Evolutionary conservation across 1,140 invertebrate species (phyloP).

Genomic region (Calliphora vicina): DNA sequence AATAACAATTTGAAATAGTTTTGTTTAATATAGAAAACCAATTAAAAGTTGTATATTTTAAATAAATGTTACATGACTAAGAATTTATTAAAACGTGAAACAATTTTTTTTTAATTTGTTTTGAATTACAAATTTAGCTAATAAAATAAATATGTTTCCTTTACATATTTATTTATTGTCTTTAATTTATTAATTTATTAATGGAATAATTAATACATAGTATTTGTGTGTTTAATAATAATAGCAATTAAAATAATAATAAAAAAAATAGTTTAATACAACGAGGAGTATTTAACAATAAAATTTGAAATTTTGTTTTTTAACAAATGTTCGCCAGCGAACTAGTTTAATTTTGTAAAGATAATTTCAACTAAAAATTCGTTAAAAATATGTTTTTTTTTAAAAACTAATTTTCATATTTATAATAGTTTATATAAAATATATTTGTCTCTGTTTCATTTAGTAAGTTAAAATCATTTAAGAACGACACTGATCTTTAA

Average conservation of each 20-base stretch:
- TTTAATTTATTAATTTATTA: neutral
- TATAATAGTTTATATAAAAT: too few relatives aligned
- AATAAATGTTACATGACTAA: too few relatives aligned
- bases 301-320: neutral
- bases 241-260: neutral
- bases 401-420: too few relatives aligned
- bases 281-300: neutral
- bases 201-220: neutral
- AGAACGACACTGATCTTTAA: constrained; percentile 52
- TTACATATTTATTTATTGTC: neutral
- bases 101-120: neutral
- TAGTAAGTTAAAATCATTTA: too few relatives aligned
- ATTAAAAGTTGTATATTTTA: too few relatives aligned
- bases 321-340: neutral
- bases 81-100: too few relatives aligned
- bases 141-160: neutral
- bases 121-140: neutral
- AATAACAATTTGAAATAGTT: too few relatives aligned
- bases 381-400: too few relatives aligned
- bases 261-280: neutral
- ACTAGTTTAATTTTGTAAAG: neutral
- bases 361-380: neutral
- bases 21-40: too few relatives aligned
- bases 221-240: neutral
- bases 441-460: too few relatives aligned